A percentile compares a stretch with the other conserved stretches of the same genome.
Conservation (phyloP, 1,140 invertebrate species). For the Heliothis virescens region DNA sequence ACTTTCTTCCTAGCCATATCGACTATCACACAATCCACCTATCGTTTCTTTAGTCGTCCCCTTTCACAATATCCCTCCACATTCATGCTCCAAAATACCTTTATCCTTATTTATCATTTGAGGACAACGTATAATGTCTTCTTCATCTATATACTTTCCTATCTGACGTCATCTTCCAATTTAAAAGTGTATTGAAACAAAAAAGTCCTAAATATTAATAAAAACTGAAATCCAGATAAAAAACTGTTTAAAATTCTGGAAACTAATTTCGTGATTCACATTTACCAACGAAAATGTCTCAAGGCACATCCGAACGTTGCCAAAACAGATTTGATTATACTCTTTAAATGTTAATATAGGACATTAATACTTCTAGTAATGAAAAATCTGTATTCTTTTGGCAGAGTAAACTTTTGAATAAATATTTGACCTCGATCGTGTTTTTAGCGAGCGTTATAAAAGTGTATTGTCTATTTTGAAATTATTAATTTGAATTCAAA, state of each 20-base stretch:
- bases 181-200: too few relatives aligned
- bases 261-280: slow-evolving; percentile 3
- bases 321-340: slow-evolving; percentile 26
- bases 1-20: too few relatives aligned
- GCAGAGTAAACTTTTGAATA: slow-evolving; percentile 32
- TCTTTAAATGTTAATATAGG: slow-evolving; percentile 15
- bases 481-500: background rate
- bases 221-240: too few relatives aligned
- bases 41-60: too few relatives aligned
- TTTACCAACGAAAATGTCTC: background rate
- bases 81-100: too few relatives aligned
- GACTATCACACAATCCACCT: too few relatives aligned
- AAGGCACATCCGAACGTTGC: background rate
- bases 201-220: too few relatives aligned
- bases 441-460: background rate
- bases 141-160: too few relatives aligned
- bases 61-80: too few relatives aligned
- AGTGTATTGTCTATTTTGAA: background rate
- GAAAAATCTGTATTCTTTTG: slow-evolving; percentile 11
- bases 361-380: slow-evolving; percentile 32
- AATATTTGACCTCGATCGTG: background rate
- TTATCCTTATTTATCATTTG: too few relatives aligned
- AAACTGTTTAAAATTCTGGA: background rate
- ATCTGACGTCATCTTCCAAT: too few relatives aligned
- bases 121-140: too few relatives aligned